Evolutionary conservation across 2,888 invertebrate species (phyloP).

Genomic region (Acrobasis suavella): DNA sequence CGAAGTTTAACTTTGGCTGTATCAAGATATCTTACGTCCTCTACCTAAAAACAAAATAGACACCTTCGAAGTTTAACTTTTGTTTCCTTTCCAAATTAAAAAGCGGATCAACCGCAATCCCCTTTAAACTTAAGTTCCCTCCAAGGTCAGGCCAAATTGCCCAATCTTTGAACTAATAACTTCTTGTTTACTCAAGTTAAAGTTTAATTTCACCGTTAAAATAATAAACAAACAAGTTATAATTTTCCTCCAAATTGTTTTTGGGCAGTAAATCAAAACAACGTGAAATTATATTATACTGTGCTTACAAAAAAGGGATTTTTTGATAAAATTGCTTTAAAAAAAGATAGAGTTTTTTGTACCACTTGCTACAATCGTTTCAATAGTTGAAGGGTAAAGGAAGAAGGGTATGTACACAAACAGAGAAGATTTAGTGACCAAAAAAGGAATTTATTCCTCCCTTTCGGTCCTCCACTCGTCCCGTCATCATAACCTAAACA

Average conservation of each 20-base stretch:
- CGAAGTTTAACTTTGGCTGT: background rate
- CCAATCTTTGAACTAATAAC: constrained; percentile 18
- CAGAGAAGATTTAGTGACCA: no score
- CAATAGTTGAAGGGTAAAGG: no score
- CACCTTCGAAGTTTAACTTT: background rate
- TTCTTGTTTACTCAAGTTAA: constrained; percentile 12
- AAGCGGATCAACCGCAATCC: background rate
- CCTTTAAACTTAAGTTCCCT: background rate
- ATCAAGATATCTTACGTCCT: no score
- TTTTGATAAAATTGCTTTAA: background rate
- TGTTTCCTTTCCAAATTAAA: constrained; percentile 1
- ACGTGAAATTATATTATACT: no score
- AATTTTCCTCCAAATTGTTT: constrained; percentile 2
- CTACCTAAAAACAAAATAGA: no score
- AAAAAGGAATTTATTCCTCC: no score
- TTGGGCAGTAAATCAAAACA: background rate
- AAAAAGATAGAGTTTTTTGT: no score
- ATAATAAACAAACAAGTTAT: constrained; percentile 19
- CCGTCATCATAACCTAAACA: no score
- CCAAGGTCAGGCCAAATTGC: constrained; percentile 12
- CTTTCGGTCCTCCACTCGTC: no score
- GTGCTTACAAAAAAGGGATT: background rate
- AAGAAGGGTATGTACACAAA: no score
- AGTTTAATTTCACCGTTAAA: constrained; percentile 17
- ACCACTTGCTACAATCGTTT: no score